Evolutionary conservation across 2,888 invertebrate species (phyloP).

Genomic region (Drosophila leonis): DNA sequence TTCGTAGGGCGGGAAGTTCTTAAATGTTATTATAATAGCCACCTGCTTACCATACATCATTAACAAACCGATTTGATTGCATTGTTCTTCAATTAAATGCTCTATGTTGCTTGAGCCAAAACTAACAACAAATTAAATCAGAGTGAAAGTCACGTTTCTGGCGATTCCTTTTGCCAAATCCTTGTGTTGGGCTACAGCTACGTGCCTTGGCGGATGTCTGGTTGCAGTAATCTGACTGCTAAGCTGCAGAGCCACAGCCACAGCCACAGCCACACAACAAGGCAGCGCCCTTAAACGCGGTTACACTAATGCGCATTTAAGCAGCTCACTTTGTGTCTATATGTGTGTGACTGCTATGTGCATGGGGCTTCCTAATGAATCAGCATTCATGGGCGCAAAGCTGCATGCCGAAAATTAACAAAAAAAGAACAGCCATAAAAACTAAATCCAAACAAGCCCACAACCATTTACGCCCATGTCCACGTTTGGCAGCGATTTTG

Average conservation of each 20-base stretch:
- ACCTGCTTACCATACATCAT: background rate
- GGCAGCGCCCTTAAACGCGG: constrained; percentile 39
- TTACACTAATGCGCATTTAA: constrained; percentile 70
- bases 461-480: constrained; percentile 47
- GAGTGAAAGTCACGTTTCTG: constrained; percentile 37
- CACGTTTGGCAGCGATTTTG: constrained; percentile 43
- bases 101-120: constrained; percentile 20
- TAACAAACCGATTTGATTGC: constrained; percentile 24
- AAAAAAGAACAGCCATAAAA: constrained; percentile 30
- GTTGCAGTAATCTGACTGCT: constrained; percentile 28
- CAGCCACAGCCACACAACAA: constrained; percentile 22
- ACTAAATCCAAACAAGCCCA: constrained; percentile 34
- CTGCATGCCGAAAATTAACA: constrained; percentile 25
- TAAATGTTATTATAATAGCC: background rate
- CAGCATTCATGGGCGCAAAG: constrained; percentile 66
- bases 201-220: constrained; percentile 25
- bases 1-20: background rate
- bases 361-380: constrained; percentile 62
- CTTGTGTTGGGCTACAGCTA: constrained; percentile 14
- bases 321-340: constrained; percentile 35
- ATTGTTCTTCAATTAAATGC: constrained; percentile 31
- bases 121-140: constrained; percentile 28
- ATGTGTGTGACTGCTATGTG: constrained; percentile 25
- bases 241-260: constrained; percentile 49
- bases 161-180: constrained; percentile 14